Conservation (phyloP, 2,797 vertebrate species). For the Decapterus maruadsi region DNA sequence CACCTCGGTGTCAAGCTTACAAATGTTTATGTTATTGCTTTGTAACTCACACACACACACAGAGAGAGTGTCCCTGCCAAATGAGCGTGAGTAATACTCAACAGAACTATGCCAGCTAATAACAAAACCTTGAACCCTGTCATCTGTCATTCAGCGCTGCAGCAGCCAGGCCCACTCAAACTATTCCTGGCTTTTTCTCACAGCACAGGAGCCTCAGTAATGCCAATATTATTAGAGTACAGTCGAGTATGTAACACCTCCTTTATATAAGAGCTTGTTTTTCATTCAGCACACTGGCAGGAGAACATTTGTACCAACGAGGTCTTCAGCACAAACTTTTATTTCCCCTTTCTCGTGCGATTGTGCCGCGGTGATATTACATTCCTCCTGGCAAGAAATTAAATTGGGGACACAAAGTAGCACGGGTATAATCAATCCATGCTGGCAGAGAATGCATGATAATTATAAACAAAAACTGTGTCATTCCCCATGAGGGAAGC, state of each 20-base stretch:
- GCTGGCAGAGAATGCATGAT: conserved; percentile 72
- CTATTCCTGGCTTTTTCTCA: conserved; percentile 66
- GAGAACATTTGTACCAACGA: conserved; percentile 33
- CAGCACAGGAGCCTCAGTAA: conserved; percentile 43
- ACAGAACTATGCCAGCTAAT: conserved; percentile 51
- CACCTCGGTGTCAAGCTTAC: conserved; percentile 30
- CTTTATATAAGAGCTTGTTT: conserved; percentile 59
- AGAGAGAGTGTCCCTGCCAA: conserved; percentile 41
- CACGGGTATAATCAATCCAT: conserved; percentile 75
- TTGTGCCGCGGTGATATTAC: conserved; percentile 40
- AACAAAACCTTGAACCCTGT: conserved; percentile 64
- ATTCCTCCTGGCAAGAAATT: conserved; percentile 66
- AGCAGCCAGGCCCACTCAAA: conserved; percentile 57
- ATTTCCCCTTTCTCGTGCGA: conserved; percentile 23
- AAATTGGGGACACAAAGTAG: conserved; percentile 72
- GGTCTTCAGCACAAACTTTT: conserved; percentile 42
- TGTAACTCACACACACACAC: conserved; percentile 6
- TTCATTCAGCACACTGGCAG: conserved; percentile 41
- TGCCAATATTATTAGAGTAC: conserved; percentile 58
- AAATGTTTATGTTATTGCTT: conserved; percentile 61
- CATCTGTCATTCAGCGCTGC: conserved; percentile 60
- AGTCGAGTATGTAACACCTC: conserved; percentile 48
- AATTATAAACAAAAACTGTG: conserved; percentile 81
- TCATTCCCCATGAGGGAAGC: conserved; percentile 73
- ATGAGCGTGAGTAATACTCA: conserved; percentile 61